Percentiles rank a stretch among this genome's conserved stretches.
These are phyloP conservation scores for Nanorana parkeri DNA, from an alignment of 2,113 vertebrate genomes.

Conservation along the genomic window DNA sequence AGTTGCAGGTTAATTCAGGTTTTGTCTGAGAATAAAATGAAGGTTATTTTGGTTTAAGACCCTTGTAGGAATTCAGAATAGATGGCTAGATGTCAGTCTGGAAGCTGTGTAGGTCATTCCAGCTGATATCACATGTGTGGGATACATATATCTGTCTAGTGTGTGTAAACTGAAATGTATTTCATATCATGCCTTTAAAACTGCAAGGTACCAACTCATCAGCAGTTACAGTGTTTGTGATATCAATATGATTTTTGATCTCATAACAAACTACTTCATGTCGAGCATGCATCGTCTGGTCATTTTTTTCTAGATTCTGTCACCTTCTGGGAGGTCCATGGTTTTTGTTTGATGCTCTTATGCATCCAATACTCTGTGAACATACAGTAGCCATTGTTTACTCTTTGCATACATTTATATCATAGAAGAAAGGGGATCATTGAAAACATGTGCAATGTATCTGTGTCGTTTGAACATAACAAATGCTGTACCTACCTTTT, in stretches of 20 bases:
- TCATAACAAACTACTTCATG: too few species aligned
- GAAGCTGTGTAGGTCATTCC: constrained; percentile 24
- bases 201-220: background rate
- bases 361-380: too few species aligned
- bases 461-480: too few species aligned
- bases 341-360: too few species aligned
- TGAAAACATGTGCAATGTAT: too few species aligned
- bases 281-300: too few species aligned
- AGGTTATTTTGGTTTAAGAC: constrained; percentile 25
- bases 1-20: background rate
- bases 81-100: constrained; percentile 31
- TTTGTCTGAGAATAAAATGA: constrained; percentile 12
- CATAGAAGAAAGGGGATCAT: too few species aligned
- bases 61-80: constrained; percentile 20
- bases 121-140: constrained; percentile 24
- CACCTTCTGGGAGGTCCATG: too few species aligned
- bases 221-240: background rate
- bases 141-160: constrained; percentile 29
- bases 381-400: too few species aligned
- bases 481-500: too few species aligned
- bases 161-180: constrained; percentile 19
- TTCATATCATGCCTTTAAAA: constrained; percentile 32
- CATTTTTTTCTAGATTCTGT: too few species aligned
- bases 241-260: background rate
- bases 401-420: too few species aligned